Base-by-base conservation (phyloP, 2,888 invertebrate genomes). In the Gnatocerus cornutus region DNA sequence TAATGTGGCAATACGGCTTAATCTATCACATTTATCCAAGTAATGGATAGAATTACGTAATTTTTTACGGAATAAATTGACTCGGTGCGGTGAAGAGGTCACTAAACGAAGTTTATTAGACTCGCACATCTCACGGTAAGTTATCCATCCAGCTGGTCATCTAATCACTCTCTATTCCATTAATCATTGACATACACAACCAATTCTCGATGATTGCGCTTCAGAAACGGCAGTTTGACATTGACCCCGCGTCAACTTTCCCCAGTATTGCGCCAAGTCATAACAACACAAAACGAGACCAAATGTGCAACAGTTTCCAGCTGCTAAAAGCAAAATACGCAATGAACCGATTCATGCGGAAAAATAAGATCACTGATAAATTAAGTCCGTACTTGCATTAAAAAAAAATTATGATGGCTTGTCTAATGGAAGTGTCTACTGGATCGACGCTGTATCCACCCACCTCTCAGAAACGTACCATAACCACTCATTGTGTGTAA, bases 401-500 rank as follows among this genome's bases (percentile, higher is more conserved):
- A 8, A 13, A 43, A 48, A 55, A 48, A 43, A 8, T 16, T 3
- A 63, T 55, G 53, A 62, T 46, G 56, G 48, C 33, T n/a, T 7
- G 8, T 41, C 63, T 69, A 69, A 64, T 69, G 59, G 52, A 69
- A 29, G 58, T 64, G 64, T 69, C 64, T 52, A 30, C 33, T 50
- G 56, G 43, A 29, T 30, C 37, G 50, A 50, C 68, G 63, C 55
- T 63, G 48, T 12, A 41, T 67, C 70, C 73, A 71, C 73, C 73
- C 69, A 63, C 71, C 69, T 71, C 67, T 67, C 72, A 72, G 67
- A 68, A 74, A 73, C 71, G 52, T 67, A 58, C 71, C 69, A 69
- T 79, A 80, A 79, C 78, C 79, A 79, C 79, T 79, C 81, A 84
- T 83, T 83, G 82, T 83, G 82, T 83, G 83, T 81, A 82, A 84